phyloP scores from a whole-genome alignment of 2,113 vertebrate species.

The Dendrocopos noguchii region DNA sequence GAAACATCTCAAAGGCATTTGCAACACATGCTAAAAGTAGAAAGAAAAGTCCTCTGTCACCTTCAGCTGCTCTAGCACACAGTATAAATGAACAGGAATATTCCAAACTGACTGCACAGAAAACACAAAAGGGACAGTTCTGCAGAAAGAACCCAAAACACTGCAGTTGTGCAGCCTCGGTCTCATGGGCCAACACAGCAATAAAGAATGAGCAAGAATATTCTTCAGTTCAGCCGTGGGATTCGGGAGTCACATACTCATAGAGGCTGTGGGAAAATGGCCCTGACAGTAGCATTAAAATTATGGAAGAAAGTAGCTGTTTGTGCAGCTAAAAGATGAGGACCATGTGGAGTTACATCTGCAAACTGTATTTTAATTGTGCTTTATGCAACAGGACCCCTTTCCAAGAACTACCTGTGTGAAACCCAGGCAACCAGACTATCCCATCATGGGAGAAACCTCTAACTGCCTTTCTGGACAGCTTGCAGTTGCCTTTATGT shows the following conservation, averaged over 20 bases:
- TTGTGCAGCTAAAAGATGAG: neutral
- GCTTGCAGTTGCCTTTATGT: neutral
- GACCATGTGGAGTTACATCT: rapidly evolving
- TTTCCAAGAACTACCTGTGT: neutral
- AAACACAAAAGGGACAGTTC: neutral
- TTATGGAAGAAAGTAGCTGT: neutral
- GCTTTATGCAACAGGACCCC: neutral
- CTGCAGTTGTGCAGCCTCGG: neutral
- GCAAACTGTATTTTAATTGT: neutral
- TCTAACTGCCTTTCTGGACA: neutral
- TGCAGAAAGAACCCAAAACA: neutral
- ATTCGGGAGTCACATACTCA: neutral
- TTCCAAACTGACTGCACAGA: neutral
- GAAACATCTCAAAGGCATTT: slow-evolving; percentile 38
- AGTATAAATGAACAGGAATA: neutral
- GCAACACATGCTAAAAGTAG: neutral
- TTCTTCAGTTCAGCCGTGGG: neutral
- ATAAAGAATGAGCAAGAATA: neutral
- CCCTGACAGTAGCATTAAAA: neutral
- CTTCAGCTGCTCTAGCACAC: slow-evolving; percentile 5
- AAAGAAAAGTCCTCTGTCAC: slow-evolving; percentile 16
- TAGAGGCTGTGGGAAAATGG: rapidly evolving
- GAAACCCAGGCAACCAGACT: neutral
- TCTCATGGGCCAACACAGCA: neutral
- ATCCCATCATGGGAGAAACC: neutral